Conservation (phyloP, 2,888 invertebrate genomes). For the Nemotelus pantherinus region DNA sequence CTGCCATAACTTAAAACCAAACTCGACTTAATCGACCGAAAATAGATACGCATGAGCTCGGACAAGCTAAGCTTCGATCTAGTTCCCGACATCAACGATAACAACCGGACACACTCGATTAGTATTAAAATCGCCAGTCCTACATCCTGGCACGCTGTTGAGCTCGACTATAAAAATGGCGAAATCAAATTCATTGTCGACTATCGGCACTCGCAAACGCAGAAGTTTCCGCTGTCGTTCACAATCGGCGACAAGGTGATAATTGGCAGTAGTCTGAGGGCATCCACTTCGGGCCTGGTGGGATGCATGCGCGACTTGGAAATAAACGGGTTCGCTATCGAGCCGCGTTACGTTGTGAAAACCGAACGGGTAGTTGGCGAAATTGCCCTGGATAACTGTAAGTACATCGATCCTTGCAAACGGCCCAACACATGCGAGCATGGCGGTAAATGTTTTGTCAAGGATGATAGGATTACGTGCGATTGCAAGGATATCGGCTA, state of each 20-base stretch:
- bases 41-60: conserved; percentile 79
- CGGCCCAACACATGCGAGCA: conserved; percentile 93
- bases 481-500: conserved; percentile 92
- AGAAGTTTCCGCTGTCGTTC: conserved; percentile 74
- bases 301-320: conserved; percentile 92
- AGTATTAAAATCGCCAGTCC: conserved; percentile 84
- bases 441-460: conserved; percentile 88
- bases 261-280: conserved; percentile 82
- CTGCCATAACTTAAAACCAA: background rate
- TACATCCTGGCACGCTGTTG: conserved; percentile 85
- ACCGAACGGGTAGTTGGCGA: conserved; percentile 87
- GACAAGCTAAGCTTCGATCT: conserved; percentile 88
- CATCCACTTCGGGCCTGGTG: conserved; percentile 79
- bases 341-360: conserved; percentile 82
- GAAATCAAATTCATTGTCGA: conserved; percentile 81
- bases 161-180: conserved; percentile 79
- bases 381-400: conserved; percentile 89
- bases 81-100: conserved; percentile 73
- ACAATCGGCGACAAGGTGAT: conserved; percentile 77
- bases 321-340: conserved; percentile 83
- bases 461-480: conserved; percentile 87
- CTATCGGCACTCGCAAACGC: conserved; percentile 76
- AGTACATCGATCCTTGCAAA: conserved; percentile 88
- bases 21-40: background rate
- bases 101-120: conserved; percentile 80